phyloP scores from a whole-genome alignment of 2,888 invertebrate genomes.

The Gerris lacustris region DNA sequence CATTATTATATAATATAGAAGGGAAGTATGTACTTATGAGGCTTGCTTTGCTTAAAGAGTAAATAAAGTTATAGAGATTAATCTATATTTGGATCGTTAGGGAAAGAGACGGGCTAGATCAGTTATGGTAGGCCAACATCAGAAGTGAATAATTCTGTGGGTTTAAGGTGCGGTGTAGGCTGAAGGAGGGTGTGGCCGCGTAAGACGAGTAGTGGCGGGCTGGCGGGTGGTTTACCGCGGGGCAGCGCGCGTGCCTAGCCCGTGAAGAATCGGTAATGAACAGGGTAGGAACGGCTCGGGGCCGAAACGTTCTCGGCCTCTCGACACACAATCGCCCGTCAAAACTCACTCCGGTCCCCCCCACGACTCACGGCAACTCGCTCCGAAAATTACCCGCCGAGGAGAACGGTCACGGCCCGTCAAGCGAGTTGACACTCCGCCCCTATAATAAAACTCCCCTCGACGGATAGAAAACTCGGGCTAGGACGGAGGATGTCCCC shows the following conservation, averaged over 20 bases:
- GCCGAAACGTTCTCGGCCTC: background rate
- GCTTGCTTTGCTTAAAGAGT: no score
- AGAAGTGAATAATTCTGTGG: background rate
- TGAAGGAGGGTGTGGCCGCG: background rate
- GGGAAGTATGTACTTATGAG: no score
- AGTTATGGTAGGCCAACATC: background rate
- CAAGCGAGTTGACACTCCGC: background rate
- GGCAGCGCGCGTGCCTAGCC: background rate
- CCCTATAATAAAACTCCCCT: background rate
- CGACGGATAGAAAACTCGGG: background rate
- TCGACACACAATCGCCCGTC: no score
- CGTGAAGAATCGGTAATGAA: conserved; percentile 3
- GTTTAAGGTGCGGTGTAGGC: background rate
- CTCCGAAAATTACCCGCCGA: background rate
- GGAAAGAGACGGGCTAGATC: no score
- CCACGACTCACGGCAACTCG: no score
- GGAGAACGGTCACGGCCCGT: background rate
- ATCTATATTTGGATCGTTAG: no score
- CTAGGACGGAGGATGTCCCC: background rate
- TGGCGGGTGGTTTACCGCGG: conserved; percentile 1
- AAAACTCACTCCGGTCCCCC: no score
- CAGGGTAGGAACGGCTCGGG: background rate
- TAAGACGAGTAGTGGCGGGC: background rate
- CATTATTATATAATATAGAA: no score
- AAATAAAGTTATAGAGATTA: no score